A percentile compares a stretch with the other conserved stretches of the same genome.
Evolutionary conservation across 23 tunicate species (phyloP).

Genomic region (Styela plicata): DNA sequence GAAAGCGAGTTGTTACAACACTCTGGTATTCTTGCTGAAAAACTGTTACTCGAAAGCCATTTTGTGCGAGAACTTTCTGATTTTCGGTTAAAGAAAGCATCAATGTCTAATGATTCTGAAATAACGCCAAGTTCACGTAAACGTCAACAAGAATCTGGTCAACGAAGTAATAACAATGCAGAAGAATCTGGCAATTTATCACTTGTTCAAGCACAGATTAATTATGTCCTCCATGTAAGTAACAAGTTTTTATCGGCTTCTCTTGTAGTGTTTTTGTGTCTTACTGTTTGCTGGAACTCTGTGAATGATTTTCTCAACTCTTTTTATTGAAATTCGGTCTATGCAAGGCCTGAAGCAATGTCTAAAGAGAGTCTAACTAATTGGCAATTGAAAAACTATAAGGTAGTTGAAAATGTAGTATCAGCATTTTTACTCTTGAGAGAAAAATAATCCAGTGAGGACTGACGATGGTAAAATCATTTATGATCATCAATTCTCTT

Average conservation of each 20-base stretch:
- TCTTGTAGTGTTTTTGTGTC: no score
- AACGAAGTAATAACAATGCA: neutral
- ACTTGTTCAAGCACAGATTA: constrained; percentile 63
- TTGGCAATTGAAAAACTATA: no score
- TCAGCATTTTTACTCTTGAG: no score
- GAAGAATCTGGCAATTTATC: constrained; percentile 6
- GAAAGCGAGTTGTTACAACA: constrained; percentile 56
- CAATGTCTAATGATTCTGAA: neutral
- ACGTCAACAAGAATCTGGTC: neutral
- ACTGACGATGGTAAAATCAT: no score
- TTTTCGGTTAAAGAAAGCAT: neutral
- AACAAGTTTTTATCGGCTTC: neutral
- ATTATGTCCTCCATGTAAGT: constrained; percentile 76
- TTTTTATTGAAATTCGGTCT: no score
- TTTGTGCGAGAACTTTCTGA: constrained; percentile 67
- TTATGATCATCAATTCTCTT: no score
- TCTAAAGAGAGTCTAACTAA: no score
- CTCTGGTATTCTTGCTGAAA: constrained; percentile 71
- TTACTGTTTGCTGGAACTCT: no score
- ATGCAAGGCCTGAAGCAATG: no score
- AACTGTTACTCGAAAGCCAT: constrained; percentile 72
- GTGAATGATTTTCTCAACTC: no score
- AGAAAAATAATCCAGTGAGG: no score
- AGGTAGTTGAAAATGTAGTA: no score
- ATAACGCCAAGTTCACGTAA: neutral